phyloP scores from a whole-genome alignment of 1,140 invertebrate species.

The Drosophila ercepeae region DNA sequence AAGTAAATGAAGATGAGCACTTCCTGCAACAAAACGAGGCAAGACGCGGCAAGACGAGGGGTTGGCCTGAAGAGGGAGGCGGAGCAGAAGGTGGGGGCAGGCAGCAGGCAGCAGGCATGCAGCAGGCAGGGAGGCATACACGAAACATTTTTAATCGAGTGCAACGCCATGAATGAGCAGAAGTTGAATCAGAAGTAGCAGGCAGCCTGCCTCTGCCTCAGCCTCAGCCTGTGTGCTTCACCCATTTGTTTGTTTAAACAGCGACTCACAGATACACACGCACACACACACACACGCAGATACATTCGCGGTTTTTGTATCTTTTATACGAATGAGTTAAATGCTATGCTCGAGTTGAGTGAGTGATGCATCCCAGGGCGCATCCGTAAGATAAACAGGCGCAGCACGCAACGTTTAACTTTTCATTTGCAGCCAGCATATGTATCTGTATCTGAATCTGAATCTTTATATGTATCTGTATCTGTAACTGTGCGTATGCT shows the following conservation, averaged over 20 bases:
- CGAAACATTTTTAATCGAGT: conserved; percentile 76
- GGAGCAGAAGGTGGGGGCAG: too few relatives aligned
- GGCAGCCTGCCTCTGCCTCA: conserved; percentile 3
- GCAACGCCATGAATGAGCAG: conserved; percentile 71
- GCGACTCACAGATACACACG: conserved; percentile 10
- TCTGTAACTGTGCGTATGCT: conserved; percentile 16
- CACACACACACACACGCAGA: conserved; percentile 3
- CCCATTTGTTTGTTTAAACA: conserved; percentile 63
- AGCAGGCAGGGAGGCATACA: conserved; percentile 23
- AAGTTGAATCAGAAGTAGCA: conserved; percentile 34
- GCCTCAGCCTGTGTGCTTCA: conserved; percentile 19
- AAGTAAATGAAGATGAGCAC: conserved; percentile 82
- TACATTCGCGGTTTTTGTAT: conserved; percentile 55
- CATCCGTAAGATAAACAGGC: conserved; percentile 81
- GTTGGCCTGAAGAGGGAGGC: background rate
- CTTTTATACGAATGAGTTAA: conserved; percentile 82
- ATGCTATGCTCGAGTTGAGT: conserved; percentile 81
- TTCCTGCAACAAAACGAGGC: conserved; percentile 78
- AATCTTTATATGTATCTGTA: conserved; percentile 2
- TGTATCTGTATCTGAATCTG: conserved; percentile 43
- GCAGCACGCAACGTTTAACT: conserved; percentile 81
- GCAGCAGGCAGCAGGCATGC: conserved; percentile 4
- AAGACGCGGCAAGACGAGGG: conserved; percentile 2
- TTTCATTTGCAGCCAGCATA: conserved; percentile 69
- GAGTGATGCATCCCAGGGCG: conserved; percentile 81